phyloP scores from a whole-genome alignment of 2,888 invertebrate genomes.

The Drosophila paramelanica region DNA sequence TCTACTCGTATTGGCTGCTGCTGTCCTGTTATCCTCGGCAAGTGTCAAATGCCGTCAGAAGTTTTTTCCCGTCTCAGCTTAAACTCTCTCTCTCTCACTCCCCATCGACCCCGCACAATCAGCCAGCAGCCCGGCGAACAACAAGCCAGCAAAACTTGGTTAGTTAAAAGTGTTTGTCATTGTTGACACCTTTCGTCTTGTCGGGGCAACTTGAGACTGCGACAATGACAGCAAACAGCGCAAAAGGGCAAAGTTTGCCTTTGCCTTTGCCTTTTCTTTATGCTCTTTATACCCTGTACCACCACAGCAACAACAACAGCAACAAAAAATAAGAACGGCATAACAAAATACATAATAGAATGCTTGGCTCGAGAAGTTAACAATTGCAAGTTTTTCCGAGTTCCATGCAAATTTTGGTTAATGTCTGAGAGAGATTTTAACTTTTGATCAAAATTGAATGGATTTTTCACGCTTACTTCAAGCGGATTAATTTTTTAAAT shows the following conservation, averaged over 20 bases:
- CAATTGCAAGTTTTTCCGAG: background rate
- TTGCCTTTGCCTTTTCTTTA: conserved; percentile 40
- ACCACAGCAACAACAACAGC: too few relatives aligned
- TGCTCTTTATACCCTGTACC: conserved; percentile 32
- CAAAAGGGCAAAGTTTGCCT: conserved; percentile 69
- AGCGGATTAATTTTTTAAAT: background rate
- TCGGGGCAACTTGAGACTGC: conserved; percentile 64
- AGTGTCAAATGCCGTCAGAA: conserved; percentile 59
- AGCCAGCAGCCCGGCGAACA: conserved; percentile 27
- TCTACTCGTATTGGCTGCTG: conserved; percentile 20
- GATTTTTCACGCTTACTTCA: background rate
- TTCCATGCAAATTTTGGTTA: background rate
- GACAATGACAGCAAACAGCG: conserved; percentile 54
- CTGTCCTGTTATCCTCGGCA: conserved; percentile 11
- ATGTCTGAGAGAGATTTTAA: background rate
- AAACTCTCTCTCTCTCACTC: conserved; percentile 41
- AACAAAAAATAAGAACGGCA: background rate
- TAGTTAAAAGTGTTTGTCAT: conserved; percentile 81
- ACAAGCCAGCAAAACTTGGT: conserved; percentile 67
- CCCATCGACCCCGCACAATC: conserved; percentile 61
- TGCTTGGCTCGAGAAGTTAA: background rate
- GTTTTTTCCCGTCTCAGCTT: conserved; percentile 30
- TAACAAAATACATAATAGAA: background rate
- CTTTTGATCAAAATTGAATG: too few relatives aligned
- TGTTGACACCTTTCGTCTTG: conserved; percentile 79